phyloP scores from a whole-genome alignment of 92 coral and sea anemone species.

The Bergia puertoricense region DNA sequence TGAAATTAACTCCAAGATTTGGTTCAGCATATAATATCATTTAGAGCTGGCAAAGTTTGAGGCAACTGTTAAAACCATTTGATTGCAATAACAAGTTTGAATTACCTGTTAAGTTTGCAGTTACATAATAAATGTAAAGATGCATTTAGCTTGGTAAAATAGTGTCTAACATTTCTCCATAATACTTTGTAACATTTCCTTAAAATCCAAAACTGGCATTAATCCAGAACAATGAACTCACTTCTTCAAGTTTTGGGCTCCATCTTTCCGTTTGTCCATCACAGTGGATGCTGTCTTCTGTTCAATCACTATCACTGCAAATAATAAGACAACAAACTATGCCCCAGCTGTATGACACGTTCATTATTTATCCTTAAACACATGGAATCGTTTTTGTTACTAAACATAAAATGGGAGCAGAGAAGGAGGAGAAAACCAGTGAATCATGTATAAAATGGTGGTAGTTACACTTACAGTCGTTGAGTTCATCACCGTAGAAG shows the following conservation, averaged over 20 bases:
- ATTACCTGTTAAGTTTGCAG: too few relatives aligned
- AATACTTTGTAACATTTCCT: background rate
- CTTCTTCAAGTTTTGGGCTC: background rate
- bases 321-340: too few relatives aligned
- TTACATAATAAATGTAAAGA: too few relatives aligned
- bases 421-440: background rate
- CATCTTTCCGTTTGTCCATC: background rate
- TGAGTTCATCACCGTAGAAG: constrained; percentile 87
- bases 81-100: too few relatives aligned
- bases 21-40: too few relatives aligned
- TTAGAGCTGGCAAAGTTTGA: too few relatives aligned
- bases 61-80: too few relatives aligned
- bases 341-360: background rate
- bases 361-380: background rate
- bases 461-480: constrained; percentile 69
- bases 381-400: too few relatives aligned
- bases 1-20: too few relatives aligned
- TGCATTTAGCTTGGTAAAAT: too few relatives aligned
- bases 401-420: background rate
- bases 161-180: too few relatives aligned
- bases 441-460: background rate
- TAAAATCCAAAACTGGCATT: background rate
- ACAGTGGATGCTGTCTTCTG: background rate
- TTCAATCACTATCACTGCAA: background rate
- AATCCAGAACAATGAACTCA: background rate